Percentiles rank a stretch among this genome's conserved stretches.
These are phyloP conservation scores for Rhea americana DNA, from an alignment of 2,113 vertebrate genomes.

Conservation along the genomic window DNA sequence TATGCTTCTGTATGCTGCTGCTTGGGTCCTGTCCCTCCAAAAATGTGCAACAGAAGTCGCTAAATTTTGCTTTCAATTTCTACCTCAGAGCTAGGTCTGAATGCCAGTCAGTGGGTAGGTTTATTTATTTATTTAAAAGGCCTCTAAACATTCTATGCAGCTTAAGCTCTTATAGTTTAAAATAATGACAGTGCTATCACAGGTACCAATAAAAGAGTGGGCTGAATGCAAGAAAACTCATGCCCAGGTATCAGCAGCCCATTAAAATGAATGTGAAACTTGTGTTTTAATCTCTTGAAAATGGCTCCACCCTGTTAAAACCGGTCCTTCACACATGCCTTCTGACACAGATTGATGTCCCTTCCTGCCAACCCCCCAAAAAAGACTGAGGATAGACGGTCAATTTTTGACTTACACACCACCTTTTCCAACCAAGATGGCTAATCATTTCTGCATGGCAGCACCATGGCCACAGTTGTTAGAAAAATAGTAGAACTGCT, in stretches of 20 bases:
- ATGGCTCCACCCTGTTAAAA: background rate
- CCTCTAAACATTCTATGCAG: background rate
- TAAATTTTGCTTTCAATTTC: background rate
- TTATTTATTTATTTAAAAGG: background rate
- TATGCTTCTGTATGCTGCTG: background rate
- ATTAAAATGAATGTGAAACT: background rate
- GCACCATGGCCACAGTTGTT: background rate
- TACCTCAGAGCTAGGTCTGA: background rate
- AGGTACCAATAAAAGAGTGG: background rate
- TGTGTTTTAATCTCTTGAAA: background rate
- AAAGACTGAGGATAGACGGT: background rate
- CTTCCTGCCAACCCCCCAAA: background rate
- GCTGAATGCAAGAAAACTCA: background rate
- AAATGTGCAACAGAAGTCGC: rapidly evolving
- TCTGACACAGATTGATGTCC: background rate
- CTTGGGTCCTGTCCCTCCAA: background rate
- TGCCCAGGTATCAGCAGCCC: background rate
- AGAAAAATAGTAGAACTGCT: background rate
- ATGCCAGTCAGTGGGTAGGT: background rate
- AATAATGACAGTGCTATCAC: background rate
- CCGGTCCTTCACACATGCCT: background rate
- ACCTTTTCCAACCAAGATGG: background rate
- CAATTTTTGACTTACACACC: background rate
- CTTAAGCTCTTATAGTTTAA: background rate
- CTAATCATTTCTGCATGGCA: background rate